Percentiles rank a stretch among this genome's conserved stretches.
These are phyloP conservation scores for Pygoscelis antarcticus DNA, from an alignment of 2,113 vertebrate species.

Conservation along the genomic window DNA sequence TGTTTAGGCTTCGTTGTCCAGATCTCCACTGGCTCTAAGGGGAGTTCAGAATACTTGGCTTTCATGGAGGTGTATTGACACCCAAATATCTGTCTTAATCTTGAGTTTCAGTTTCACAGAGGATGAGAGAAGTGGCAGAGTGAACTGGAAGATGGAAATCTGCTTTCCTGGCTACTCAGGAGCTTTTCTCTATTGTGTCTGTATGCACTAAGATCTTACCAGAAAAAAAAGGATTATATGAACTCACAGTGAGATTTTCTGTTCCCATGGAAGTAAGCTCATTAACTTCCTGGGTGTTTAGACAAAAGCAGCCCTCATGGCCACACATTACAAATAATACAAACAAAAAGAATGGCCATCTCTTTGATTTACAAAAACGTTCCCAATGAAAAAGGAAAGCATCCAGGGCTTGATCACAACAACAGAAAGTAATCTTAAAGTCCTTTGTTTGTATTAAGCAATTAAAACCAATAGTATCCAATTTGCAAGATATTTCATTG, in stretches of 20 bases:
- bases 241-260: background rate
- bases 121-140: background rate
- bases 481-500: background rate
- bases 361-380: background rate
- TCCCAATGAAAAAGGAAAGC: background rate
- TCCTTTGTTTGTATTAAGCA: background rate
- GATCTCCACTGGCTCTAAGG: background rate
- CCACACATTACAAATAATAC: background rate
- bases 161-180: background rate
- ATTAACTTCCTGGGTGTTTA: background rate
- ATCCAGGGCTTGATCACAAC: background rate
- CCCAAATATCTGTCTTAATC: background rate
- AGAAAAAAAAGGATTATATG: background rate
- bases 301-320: background rate
- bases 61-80: background rate
- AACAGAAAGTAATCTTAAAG: background rate
- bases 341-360: background rate
- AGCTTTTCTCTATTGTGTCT: background rate
- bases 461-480: background rate
- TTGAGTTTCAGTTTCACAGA: background rate
- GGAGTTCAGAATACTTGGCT: background rate
- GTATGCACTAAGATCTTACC: background rate
- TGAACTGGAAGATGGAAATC: background rate
- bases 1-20: background rate
- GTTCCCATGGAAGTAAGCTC: background rate